These are phyloP conservation scores for Hepsetus odoe DNA, from an alignment of 2,113 vertebrate species.

Conservation along the genomic window DNA sequence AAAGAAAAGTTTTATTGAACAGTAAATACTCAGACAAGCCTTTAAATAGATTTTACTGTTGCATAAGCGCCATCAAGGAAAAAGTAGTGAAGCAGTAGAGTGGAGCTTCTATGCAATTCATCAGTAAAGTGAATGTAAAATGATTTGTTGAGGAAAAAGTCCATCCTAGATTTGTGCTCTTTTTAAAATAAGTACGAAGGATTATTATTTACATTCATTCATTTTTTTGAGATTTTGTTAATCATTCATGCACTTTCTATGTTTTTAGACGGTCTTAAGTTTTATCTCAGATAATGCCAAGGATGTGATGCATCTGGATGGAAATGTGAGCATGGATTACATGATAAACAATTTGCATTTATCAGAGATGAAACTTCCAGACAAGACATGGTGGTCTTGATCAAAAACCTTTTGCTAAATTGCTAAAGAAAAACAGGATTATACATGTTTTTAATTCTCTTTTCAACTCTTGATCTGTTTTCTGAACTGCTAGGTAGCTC, in stretches of 20 bases:
- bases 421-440: too few relatives aligned
- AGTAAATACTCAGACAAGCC: neutral
- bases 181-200: too few relatives aligned
- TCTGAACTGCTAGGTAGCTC: too few relatives aligned
- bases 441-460: too few relatives aligned
- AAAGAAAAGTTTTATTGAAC: constrained; percentile 29
- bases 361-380: neutral
- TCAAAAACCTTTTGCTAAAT: too few relatives aligned
- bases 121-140: neutral
- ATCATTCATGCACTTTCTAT: neutral
- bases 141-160: too few relatives aligned
- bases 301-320: neutral
- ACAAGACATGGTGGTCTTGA: too few relatives aligned
- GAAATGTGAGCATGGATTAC: neutral
- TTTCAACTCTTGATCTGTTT: neutral
- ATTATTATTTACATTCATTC: too few relatives aligned
- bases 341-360: neutral
- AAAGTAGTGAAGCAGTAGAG: neutral
- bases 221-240: neutral
- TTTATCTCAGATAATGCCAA: neutral
- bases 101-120: constrained; percentile 3
- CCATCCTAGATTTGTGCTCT: too few relatives aligned
- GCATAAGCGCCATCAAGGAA: neutral
- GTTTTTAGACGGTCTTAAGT: neutral
- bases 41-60: neutral